Evolutionary conservation across 2,797 vertebrate genomes (phyloP), one percentile per base, ranked within the genome.

Genomic region (Helostoma temminkii): DNA sequence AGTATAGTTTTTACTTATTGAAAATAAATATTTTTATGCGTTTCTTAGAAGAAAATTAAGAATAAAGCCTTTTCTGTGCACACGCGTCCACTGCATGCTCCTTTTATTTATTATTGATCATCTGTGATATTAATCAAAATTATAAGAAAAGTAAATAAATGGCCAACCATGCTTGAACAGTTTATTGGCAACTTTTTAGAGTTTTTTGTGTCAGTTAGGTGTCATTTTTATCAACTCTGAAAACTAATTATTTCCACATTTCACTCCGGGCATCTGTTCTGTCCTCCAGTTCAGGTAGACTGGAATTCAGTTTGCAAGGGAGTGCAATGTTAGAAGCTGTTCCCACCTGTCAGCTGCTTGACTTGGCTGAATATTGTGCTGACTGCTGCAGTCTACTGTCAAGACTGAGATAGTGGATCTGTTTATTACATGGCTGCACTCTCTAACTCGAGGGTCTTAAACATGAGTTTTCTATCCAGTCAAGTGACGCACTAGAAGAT

Each of bases 391-490:
- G 64, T 21, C 42, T 42, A 15, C 46, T 6, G 49, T 60, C 58
- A 0, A 43, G 49, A 49, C 30, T 10, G 4, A 11, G 41, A 48
- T 34, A 32, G 63, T 21, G 34, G 52, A 55, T 25, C 55, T 60
- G 46, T 50, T 63, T 57, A 52, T 78, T 53, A 50, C 37, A 19
- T 18, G 22, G 14, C 45, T 21, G 48, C 24, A 53, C 45, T 45
- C 48, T 60, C 49, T 55, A 65, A 63, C 12, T 47, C 15, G 1
- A 58, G 67, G 36, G 6, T 26, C 9, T 65, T 12, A 22, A 58
- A 66, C 4, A 22, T 45, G 37, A 76, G 58, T 55, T 78, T 73
- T 67, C 48, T 39, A 36, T 71, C 43, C 58, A 52, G 60, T 74
- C 73, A 36, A 76, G 62, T 21, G 54, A 49, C 5, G 12, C 58